A percentile compares a stretch with the other conserved stretches of the same genome.
Evolutionary conservation across 2,113 vertebrate genomes (phyloP).

Genomic region (Antidorcas marsupialis): DNA sequence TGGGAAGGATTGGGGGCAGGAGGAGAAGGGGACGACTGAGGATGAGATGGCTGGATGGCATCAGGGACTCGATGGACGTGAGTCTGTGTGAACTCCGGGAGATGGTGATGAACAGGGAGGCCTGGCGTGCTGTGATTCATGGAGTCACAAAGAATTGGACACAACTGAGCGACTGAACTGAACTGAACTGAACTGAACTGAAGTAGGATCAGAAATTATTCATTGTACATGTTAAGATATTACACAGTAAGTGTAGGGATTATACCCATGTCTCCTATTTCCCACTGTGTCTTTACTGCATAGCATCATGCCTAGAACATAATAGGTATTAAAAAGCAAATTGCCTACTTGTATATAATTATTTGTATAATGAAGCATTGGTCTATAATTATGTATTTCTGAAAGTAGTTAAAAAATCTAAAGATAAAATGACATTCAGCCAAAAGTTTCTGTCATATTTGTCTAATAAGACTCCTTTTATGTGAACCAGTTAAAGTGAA

Average conservation of each 20-base stretch:
- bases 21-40: no score
- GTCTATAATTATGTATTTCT: slow-evolving; percentile 11
- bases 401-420: neutral
- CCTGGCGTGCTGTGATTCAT: no score
- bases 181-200: no score
- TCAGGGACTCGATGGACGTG: no score
- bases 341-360: neutral
- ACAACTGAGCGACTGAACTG: no score
- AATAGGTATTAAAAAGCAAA: neutral
- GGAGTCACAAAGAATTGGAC: no score
- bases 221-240: neutral
- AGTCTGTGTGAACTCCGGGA: no score
- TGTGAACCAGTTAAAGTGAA: slow-evolving; percentile 1
- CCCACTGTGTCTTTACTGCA: neutral
- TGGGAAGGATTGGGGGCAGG: no score
- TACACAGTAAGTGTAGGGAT: neutral
- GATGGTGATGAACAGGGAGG: no score
- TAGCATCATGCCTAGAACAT: neutral
- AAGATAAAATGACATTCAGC: neutral
- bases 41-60: no score
- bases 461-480: neutral
- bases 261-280: neutral
- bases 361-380: neutral
- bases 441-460: slow-evolving; percentile 38
- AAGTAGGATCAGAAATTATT: neutral